phyloP scores from a whole-genome alignment of 2,888 invertebrate genomes.

The Eumacrocentrus americanus region DNA sequence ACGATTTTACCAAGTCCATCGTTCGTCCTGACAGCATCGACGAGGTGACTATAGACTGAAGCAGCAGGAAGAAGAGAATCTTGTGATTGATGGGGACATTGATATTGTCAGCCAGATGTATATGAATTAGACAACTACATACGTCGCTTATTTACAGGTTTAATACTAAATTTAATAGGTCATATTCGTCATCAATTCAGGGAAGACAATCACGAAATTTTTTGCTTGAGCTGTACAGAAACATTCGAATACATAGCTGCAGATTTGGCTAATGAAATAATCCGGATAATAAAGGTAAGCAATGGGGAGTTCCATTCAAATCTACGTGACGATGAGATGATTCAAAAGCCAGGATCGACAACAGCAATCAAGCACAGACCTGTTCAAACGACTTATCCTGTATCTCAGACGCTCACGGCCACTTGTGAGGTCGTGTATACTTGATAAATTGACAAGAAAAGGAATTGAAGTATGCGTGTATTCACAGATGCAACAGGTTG shows the following conservation, averaged over 20 bases:
- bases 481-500: slow-evolving; percentile 69
- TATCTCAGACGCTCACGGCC: slow-evolving; percentile 66
- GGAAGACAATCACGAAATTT: slow-evolving; percentile 64
- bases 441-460: too few relatives aligned
- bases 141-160: too few relatives aligned
- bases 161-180: slow-evolving; percentile 1
- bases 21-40: too few relatives aligned
- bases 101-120: slow-evolving; percentile 34
- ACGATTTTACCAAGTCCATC: too few relatives aligned
- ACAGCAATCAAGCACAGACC: slow-evolving; percentile 70
- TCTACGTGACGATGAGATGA: slow-evolving; percentile 66
- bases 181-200: too few relatives aligned
- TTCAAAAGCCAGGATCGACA: slow-evolving; percentile 65
- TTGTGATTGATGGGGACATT: slow-evolving; percentile 31
- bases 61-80: slow-evolving; percentile 23
- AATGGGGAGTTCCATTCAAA: slow-evolving; percentile 63
- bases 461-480: background rate
- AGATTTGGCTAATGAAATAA: slow-evolving; percentile 68
- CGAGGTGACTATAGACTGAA: too few relatives aligned
- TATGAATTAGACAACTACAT: too few relatives aligned
- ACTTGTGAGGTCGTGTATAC: slow-evolving; percentile 70
- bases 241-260: slow-evolving; percentile 67
- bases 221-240: slow-evolving; percentile 70
- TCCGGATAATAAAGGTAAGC: slow-evolving; percentile 65
- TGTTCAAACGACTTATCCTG: slow-evolving; percentile 67